phyloP scores from a whole-genome alignment of 2,888 invertebrate genomes.

The Drosophila macrospina region DNA sequence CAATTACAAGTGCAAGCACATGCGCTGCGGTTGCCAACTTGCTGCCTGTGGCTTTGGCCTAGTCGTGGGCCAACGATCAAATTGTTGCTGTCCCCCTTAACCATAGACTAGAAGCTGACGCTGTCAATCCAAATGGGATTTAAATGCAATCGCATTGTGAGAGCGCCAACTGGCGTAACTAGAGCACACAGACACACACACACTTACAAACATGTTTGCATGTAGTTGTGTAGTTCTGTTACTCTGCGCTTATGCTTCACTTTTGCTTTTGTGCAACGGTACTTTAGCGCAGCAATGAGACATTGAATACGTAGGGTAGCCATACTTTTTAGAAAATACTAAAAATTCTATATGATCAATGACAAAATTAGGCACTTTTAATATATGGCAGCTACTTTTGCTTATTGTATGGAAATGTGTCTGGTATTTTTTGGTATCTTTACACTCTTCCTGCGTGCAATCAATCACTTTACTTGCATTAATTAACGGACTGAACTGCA shows the following conservation, averaged over 20 bases:
- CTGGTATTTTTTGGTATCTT: not conserved
- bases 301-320: not conserved
- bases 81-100: conserved; percentile 3
- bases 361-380: too few species aligned
- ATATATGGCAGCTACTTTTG: too few species aligned
- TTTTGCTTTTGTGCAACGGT: conserved; percentile 6
- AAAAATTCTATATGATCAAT: too few species aligned
- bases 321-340: not conserved
- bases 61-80: conserved; percentile 13
- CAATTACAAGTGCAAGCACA: conserved; percentile 32
- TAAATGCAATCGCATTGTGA: conserved; percentile 31
- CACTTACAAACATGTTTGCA: not conserved
- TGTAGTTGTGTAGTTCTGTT: not conserved
- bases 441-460: not conserved
- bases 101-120: conserved; percentile 20
- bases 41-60: conserved; percentile 20
- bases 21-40: conserved; percentile 18
- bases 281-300: not conserved
- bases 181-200: conserved; percentile 19
- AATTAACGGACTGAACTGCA: conserved; percentile 44
- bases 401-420: too few species aligned
- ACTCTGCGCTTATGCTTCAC: not conserved
- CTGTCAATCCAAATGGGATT: conserved; percentile 30
- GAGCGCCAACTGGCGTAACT: conserved; percentile 24
- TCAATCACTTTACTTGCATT: conserved; percentile 30